These are phyloP conservation scores for Pao palembangensis DNA, from an alignment of 2,113 vertebrate species.

Conservation along the genomic window DNA sequence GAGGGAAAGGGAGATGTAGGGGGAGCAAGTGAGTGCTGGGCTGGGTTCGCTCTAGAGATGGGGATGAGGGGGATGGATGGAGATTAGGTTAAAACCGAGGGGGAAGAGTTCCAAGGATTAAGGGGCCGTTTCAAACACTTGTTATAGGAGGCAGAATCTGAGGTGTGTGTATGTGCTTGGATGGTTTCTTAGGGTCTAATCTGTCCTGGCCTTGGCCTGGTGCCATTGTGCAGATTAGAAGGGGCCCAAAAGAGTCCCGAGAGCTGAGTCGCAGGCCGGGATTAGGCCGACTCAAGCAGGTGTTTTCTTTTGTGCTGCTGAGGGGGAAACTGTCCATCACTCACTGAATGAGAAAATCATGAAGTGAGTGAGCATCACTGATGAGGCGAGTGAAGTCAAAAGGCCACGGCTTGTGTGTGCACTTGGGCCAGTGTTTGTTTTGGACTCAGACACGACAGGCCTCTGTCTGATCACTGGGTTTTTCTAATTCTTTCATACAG, in stretches of 20 bases:
- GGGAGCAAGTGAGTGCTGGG: conserved; percentile 20
- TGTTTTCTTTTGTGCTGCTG: conserved; percentile 66
- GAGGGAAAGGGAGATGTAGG: conserved; percentile 32
- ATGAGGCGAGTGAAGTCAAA: background rate
- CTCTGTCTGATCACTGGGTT: too few relatives aligned
- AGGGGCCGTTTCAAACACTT: conserved; percentile 51
- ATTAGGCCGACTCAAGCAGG: conserved; percentile 69
- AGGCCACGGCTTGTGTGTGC: too few relatives aligned
- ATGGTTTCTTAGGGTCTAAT: conserved; percentile 52
- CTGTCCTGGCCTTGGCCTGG: conserved; percentile 61
- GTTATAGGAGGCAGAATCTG: conserved; percentile 42
- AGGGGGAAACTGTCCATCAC: conserved; percentile 43
- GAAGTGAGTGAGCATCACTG: conserved; percentile 37
- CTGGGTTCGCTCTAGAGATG: conserved; percentile 24
- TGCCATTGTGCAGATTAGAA: conserved; percentile 57
- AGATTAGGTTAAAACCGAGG: conserved; percentile 48
- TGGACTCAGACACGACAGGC: too few relatives aligned
- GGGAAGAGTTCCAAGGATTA: conserved; percentile 56
- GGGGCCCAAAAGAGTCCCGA: conserved; percentile 29
- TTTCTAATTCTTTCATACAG: too few relatives aligned
- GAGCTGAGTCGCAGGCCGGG: conserved; percentile 23
- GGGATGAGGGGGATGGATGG: conserved; percentile 42
- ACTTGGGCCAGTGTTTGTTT: too few relatives aligned
- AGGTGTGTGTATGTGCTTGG: conserved; percentile 40
- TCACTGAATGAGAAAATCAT: conserved; percentile 45